A percentile compares a stretch with the other conserved stretches of the same genome.
These are phyloP conservation scores for Spisula solida DNA, from an alignment of 2,888 invertebrate genomes.

Conservation along the genomic window DNA sequence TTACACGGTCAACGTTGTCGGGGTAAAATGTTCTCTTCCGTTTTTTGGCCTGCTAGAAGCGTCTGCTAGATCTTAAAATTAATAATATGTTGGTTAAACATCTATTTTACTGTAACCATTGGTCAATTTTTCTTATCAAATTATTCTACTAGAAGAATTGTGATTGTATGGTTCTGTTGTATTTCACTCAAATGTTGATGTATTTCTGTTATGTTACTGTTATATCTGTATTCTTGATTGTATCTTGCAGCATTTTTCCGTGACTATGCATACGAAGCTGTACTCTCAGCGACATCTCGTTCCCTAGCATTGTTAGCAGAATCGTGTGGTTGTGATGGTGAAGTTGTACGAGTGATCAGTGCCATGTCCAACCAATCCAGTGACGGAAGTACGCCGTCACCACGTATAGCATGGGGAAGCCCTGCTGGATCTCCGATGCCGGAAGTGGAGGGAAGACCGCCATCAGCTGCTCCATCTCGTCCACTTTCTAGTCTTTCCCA, in stretches of 20 bases:
- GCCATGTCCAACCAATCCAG: constrained; percentile 76
- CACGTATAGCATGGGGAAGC: constrained; percentile 71
- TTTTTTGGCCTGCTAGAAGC: too few relatives aligned
- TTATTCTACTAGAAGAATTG: too few relatives aligned
- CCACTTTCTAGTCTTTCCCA: constrained; percentile 83
- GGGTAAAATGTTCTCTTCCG: too few relatives aligned
- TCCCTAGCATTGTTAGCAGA: constrained; percentile 86
- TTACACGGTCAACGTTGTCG: too few relatives aligned
- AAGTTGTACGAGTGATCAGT: constrained; percentile 81
- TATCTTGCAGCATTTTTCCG: constrained; percentile 81
- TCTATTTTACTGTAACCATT: too few relatives aligned
- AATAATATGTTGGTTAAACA: too few relatives aligned
- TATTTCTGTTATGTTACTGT: too few relatives aligned
- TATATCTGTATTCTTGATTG: not conserved
- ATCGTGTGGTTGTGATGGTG: constrained; percentile 85
- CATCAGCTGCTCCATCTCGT: constrained; percentile 71
- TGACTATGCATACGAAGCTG: constrained; percentile 84
- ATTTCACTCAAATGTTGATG: too few relatives aligned
- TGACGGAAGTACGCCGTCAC: constrained; percentile 73
- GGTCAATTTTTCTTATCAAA: too few relatives aligned
- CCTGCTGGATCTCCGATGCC: constrained; percentile 56
- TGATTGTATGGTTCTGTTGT: too few relatives aligned
- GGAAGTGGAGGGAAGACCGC: constrained; percentile 62
- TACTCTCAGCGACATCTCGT: constrained; percentile 81
- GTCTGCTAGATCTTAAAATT: too few relatives aligned